Conservation (phyloP, 2,888 invertebrate genomes). For the Dastarcus helophoroides region DNA sequence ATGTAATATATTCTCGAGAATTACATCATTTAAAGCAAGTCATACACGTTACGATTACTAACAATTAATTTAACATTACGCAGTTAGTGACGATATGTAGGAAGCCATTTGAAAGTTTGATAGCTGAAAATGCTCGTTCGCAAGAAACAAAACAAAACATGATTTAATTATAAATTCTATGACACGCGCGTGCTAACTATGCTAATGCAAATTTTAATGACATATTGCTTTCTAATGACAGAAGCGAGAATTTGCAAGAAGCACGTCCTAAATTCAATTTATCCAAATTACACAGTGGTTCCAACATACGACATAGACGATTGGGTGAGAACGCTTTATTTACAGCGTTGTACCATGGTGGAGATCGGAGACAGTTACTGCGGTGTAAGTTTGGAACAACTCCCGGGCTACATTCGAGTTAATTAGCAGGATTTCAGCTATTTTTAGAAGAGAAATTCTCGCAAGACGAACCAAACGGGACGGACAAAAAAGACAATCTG, state of each 20-base stretch:
- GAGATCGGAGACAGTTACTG: slow-evolving; percentile 39
- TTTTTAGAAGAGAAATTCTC: slow-evolving; percentile 26
- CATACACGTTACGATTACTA: too few relatives aligned
- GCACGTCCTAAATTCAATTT: slow-evolving; percentile 10
- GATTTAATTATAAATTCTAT: too few relatives aligned
- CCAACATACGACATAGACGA: slow-evolving; percentile 30
- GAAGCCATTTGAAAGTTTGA: too few relatives aligned
- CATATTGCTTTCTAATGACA: slow-evolving; percentile 1
- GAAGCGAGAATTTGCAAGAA: slow-evolving; percentile 5
- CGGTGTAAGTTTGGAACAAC: slow-evolving; percentile 25
- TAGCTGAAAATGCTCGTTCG: too few relatives aligned
- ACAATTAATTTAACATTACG: too few relatives aligned
- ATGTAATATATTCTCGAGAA: too few relatives aligned
- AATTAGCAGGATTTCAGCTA: slow-evolving; percentile 19
- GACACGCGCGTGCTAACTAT: too few relatives aligned
- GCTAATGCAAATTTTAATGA: too few relatives aligned
- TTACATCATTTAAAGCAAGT: too few relatives aligned
- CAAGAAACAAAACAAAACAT: too few relatives aligned
- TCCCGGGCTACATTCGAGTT: slow-evolving; percentile 4
- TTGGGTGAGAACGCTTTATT: slow-evolving; percentile 33
- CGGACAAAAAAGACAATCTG: too few relatives aligned
- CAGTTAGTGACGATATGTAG: too few relatives aligned
- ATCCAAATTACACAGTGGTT: slow-evolving; percentile 17
- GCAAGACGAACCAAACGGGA: slow-evolving; percentile 13
- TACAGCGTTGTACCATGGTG: slow-evolving; percentile 38